phyloP scores from a whole-genome alignment of 2,113 vertebrate genomes.

The Pontoporia blainvillei region DNA sequence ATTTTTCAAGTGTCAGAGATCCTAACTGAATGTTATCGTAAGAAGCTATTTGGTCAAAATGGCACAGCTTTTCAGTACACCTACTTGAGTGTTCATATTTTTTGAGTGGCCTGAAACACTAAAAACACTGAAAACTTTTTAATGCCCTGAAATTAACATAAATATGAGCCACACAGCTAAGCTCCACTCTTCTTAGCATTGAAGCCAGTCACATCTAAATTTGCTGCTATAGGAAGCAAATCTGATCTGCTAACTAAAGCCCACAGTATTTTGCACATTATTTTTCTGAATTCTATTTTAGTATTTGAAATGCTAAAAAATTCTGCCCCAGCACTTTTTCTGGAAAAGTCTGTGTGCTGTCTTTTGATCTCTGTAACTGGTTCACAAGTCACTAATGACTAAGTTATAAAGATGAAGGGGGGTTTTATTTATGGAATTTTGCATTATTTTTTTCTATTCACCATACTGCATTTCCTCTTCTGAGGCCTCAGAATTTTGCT shows the following conservation, averaged over 20 bases:
- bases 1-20: neutral
- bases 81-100: neutral
- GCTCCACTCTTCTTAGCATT: neutral
- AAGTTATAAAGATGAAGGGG: constrained; percentile 20
- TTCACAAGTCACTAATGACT: constrained; percentile 24
- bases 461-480: neutral
- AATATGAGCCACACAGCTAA: neutral
- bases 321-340: constrained; percentile 2
- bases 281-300: constrained; percentile 40
- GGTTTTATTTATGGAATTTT: constrained; percentile 33
- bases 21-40: neutral
- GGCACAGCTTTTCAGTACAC: neutral
- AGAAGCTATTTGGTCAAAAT: neutral
- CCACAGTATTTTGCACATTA: constrained; percentile 7
- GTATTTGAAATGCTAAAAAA: constrained; percentile 40
- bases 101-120: neutral
- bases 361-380: constrained; percentile 50
- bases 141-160: neutral
- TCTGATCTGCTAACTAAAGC: constrained; percentile 9
- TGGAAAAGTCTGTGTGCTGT: constrained; percentile 4
- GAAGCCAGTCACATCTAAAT: constrained; percentile 7
- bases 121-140: neutral
- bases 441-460: constrained; percentile 29
- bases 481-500: neutral
- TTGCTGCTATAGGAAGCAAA: constrained; percentile 23